A percentile compares a stretch with the other conserved stretches of the same genome.
These are phyloP conservation scores for Scytalopus superciliaris DNA, from an alignment of 2,113 vertebrate genomes.

Conservation along the genomic window DNA sequence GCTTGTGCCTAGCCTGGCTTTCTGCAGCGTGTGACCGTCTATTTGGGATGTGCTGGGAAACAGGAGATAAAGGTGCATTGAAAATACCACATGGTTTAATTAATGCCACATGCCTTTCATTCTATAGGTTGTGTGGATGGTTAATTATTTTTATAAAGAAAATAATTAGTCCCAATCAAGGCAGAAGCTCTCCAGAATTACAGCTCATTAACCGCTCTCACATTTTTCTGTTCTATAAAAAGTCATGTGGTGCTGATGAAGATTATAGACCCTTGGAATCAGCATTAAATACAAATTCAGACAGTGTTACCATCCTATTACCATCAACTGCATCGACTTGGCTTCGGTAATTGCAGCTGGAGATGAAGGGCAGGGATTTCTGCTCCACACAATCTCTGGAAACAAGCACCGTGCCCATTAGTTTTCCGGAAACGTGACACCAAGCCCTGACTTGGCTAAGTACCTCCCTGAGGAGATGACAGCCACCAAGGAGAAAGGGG, in stretches of 20 bases:
- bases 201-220: slow-evolving; percentile 65
- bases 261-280: slow-evolving; percentile 68
- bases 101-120: slow-evolving; percentile 50
- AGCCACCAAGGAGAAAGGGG: not conserved
- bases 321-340: slow-evolving; percentile 19
- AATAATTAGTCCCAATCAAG: slow-evolving; percentile 78
- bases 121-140: slow-evolving; percentile 38
- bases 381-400: not conserved
- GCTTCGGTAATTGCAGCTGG: slow-evolving; percentile 24
- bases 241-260: slow-evolving; percentile 63
- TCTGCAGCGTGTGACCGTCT: fast-evolving
- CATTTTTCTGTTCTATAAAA: slow-evolving; percentile 68
- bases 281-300: slow-evolving; percentile 40
- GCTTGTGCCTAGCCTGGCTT: not conserved
- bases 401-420: slow-evolving; percentile 39
- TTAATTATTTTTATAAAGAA: slow-evolving; percentile 77
- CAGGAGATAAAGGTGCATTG: not conserved
- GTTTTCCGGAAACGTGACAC: slow-evolving; percentile 19
- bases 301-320: slow-evolving; percentile 28
- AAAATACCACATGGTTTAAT: slow-evolving; percentile 30
- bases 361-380: slow-evolving; percentile 27
- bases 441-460: not conserved
- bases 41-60: not conserved
- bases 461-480: not conserved
- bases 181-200: slow-evolving; percentile 72